Base-by-base conservation (phyloP, 2,797 vertebrate species). In the Pampus argenteus region DNA sequence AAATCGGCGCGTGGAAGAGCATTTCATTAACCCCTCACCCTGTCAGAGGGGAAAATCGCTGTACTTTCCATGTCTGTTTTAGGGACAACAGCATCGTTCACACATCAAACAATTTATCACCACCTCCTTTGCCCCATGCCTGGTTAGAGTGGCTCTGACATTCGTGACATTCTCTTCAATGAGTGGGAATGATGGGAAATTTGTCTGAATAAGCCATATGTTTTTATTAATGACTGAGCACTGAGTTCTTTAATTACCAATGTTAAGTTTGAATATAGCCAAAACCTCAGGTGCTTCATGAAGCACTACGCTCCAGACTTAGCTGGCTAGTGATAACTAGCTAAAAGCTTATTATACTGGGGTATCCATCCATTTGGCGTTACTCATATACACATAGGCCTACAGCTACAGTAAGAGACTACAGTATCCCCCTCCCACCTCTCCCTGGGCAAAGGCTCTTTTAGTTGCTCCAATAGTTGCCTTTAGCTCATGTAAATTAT, bases 21-120 rank as follows among this genome's bases (percentile, higher is more conserved):
- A 96, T 99, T 99, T 99, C 96, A 99, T 99, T 99, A 99, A 98
- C 97, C 97, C 95, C 93, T 98, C 96, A 95, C 95, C 96, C 97
- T 96, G 95, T 95, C 93, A 29, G 70, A 51, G 68, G 66, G 59
- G 75, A 72, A 50, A 47, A 74, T 92, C 91, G 88, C 95, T 96
- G 95, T 96, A 97, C 95, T 95, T 96, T 95, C 94, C 95, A 95
- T 96, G 96, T 97, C 96, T 96, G 95, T 95, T 97, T 98, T 96
- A 96, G 93, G 94, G 94, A 97, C 95, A 97, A 97, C 96, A 97
- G 95, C 95, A 96, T 96, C 95, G 96, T 94, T 95, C 92, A 90
- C 93, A 95, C 94, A 96, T 96, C 94, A 97, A 97, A 97, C 95
- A 94, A 96, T 98, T 96, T 95, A 97, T 96, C 96, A 95, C 93